phyloP scores from a whole-genome alignment of 2,888 invertebrate species.

The Drosophila putrida region DNA sequence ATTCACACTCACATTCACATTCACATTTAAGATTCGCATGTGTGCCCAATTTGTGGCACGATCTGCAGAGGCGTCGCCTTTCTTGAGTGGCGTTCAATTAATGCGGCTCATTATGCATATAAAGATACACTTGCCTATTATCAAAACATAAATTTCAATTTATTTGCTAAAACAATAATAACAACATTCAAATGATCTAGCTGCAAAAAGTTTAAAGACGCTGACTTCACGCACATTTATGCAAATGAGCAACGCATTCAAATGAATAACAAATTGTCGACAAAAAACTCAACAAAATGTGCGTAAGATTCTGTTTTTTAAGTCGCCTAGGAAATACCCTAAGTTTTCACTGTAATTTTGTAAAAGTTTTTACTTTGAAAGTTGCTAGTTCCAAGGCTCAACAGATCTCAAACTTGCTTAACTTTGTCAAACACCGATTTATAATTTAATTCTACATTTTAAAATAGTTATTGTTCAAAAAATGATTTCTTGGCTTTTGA shows the following conservation, averaged over 20 bases:
- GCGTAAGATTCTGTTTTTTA: background rate
- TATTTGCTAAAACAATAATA: slow-evolving; percentile 45
- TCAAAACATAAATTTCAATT: slow-evolving; percentile 73
- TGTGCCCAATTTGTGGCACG: slow-evolving; percentile 51
- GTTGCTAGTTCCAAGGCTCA: no score
- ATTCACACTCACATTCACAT: background rate
- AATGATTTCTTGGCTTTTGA: no score
- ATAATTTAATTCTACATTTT: no score
- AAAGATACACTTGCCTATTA: slow-evolving; percentile 66
- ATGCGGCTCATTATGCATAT: slow-evolving; percentile 70
- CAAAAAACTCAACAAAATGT: slow-evolving; percentile 19
- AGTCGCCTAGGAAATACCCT: slow-evolving; percentile 17
- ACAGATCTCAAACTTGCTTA: no score
- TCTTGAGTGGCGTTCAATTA: slow-evolving; percentile 57
- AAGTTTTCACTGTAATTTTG: no score
- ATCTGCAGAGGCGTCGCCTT: slow-evolving; percentile 57
- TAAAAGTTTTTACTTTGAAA: no score
- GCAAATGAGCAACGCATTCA: slow-evolving; percentile 60
- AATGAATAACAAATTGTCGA: slow-evolving; percentile 53
- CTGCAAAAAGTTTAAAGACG: slow-evolving; percentile 49
- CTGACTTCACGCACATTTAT: slow-evolving; percentile 69
- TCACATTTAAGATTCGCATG: slow-evolving; percentile 16
- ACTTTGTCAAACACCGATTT: no score
- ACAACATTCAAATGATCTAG: slow-evolving; percentile 19
- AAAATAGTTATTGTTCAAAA: no score